phyloP scores from a whole-genome alignment of 2,888 invertebrate genomes.

The Rhodophaea formosa region DNA sequence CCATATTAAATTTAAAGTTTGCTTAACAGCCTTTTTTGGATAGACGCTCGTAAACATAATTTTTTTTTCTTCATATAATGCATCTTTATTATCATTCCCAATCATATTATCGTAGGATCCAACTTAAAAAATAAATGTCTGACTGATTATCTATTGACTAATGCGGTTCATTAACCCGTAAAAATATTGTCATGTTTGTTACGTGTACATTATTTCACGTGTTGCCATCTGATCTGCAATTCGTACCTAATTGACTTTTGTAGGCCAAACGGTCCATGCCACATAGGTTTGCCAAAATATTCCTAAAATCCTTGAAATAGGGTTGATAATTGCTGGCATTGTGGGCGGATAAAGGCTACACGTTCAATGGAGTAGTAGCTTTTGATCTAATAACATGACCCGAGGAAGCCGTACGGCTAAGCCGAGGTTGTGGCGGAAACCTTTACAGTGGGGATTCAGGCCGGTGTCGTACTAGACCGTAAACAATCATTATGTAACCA shows the following conservation, averaged over 20 bases:
- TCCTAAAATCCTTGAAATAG: neutral
- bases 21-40: too few species aligned
- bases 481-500: neutral
- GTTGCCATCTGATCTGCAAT: neutral
- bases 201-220: too few species aligned
- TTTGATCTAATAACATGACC: constrained; percentile 43
- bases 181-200: too few species aligned
- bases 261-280: neutral
- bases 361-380: constrained; percentile 18
- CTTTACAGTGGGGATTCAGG: constrained; percentile 28
- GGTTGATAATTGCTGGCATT: neutral
- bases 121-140: too few species aligned
- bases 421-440: constrained; percentile 40
- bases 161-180: too few species aligned
- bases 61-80: too few species aligned
- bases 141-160: too few species aligned
- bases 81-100: too few species aligned
- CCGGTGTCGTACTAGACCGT: neutral
- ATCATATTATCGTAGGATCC: too few species aligned
- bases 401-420: constrained; percentile 43
- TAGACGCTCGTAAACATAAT: too few species aligned
- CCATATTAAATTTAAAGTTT: too few species aligned
- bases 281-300: neutral
- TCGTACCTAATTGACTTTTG: neutral
- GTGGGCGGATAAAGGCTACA: constrained; percentile 4